Base-by-base conservation (phyloP, 2,888 invertebrate genomes). In the Sinopyrophorus schimmeli region DNA sequence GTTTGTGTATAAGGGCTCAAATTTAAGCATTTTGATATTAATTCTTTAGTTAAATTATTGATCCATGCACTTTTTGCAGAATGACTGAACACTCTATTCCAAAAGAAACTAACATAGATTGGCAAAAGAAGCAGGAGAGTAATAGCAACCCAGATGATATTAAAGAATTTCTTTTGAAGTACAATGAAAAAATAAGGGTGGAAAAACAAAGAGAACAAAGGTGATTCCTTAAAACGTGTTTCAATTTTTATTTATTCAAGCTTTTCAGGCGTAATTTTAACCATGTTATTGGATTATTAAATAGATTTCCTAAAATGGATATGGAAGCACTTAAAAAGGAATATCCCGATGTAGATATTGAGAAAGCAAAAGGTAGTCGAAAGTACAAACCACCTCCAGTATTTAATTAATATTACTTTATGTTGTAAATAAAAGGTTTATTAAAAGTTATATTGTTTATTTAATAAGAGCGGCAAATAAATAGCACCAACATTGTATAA, bases 251-350 rank as follows among this genome's bases (percentile, higher is more conserved):
- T 4, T 10, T 9, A 26, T 7, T 26, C 5, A 1, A n/a, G n/a
- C 3, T 40, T 74, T 72, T 48, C 53, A 79, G 78, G 52, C 76
- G 85, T 54, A 76, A 84, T 37, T 81, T 78, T 50, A 83, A 82
- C 63, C 83, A 86, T 68, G 85, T 85, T 0, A 81, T 82, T 70
- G 80, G 82, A 54, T 69, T 89, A 41, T 63, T 92, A 14, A 84
- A 84, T 55, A 77, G 84, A 26, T 92, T 87, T 72, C 92, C 92
- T 1, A 77, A 92, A 65, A 73, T 89, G 70, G 86, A 89, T 66
- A 68, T 83, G 68, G 82, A 85, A 47, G 76, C 82, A 40, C 65
- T 93, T 12, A 81, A 84, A 66, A 76, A 80, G 49, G 79, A 86
- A 63, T 93, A 84, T 72, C 92, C 93, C 3, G 72, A 82, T 66